Evolutionary conservation across 2,888 invertebrate species (phyloP).

Genomic region (Hermodice carunculata): DNA sequence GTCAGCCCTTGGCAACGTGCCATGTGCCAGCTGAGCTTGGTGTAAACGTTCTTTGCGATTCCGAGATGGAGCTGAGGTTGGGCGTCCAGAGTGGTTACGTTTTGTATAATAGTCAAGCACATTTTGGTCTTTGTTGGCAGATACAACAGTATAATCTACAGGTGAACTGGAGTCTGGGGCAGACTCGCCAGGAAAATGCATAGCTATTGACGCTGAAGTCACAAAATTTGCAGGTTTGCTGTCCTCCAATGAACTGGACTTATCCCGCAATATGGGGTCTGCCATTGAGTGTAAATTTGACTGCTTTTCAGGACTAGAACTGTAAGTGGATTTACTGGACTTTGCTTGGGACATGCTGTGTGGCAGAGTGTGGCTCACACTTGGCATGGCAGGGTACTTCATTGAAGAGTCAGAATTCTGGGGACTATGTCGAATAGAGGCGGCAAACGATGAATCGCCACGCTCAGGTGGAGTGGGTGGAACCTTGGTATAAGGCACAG

Average conservation of each 20-base stretch:
- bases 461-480: conserved; percentile 36
- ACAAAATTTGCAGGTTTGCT: too few species aligned
- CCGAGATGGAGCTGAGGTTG: conserved; percentile 19
- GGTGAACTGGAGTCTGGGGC: not conserved
- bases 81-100: conserved; percentile 13
- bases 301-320: conserved; percentile 16
- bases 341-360: too few species aligned
- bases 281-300: too few species aligned
- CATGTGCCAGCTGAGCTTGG: not conserved
- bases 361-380: too few species aligned
- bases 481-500: conserved; percentile 5
- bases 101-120: conserved; percentile 9
- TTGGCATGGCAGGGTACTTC: too few species aligned
- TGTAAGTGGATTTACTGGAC: conserved; percentile 15
- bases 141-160: conserved; percentile 24
- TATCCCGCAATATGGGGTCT: too few species aligned
- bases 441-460: conserved; percentile 35
- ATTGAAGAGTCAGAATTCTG: conserved; percentile 56
- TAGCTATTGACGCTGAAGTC: too few species aligned
- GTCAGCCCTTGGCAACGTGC: not conserved
- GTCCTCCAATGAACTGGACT: too few species aligned
- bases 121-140: conserved; percentile 16
- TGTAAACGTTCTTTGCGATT: conserved; percentile 10
- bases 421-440: conserved; percentile 46
- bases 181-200: not conserved